Base-by-base conservation (phyloP, 1,140 invertebrate species). In the Micrasema minimum region DNA sequence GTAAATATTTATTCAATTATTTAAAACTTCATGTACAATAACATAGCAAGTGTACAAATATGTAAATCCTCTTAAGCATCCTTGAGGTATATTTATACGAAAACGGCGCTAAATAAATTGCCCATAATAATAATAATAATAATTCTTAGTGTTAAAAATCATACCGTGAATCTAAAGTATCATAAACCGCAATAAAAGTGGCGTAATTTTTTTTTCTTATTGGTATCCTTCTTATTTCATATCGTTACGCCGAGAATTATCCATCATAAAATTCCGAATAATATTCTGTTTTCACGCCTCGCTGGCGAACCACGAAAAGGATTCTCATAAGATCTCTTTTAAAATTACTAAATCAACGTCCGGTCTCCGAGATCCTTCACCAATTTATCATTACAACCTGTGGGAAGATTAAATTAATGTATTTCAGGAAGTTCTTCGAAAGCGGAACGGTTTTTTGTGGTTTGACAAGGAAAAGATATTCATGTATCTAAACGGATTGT, bases 311-410 rank as follows among this genome's bases (percentile, higher is more conserved):
- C 61, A 14, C 14, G 31, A 50, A 65, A 31, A 48, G 12, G 61
- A 23, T 26, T 20, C 26, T 57, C 35, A 57, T 35, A 57, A 57
- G 53, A 57, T 57, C 64, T 12, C 48, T 20, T 66, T 38, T n/a
- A 26, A 66, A 53, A 66, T 66, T 66, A 66, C 64, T 66, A 66
- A 66, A 66, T 66, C 64, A 66, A 51, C 46, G 64, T 51, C 64
- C 64, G 64, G 64, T 66, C 48, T 12, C 45, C 18, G n/a, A n/a
- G 35, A 53, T 48, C 48, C 48, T 41, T 37, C 35, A 66, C 35
- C 64, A 66, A 53, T 66, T 66, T 66, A 66, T 66, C 64, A 66
- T 66, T 53, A 53, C 46, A 53, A 53, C 64, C 46, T 51, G 46
- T 66, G 43, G 37, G 43, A 23, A 45, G 18, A 23, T 23, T n/a